Conservation (phyloP, 2,888 invertebrate genomes). For the Uropetala carovei region DNA sequence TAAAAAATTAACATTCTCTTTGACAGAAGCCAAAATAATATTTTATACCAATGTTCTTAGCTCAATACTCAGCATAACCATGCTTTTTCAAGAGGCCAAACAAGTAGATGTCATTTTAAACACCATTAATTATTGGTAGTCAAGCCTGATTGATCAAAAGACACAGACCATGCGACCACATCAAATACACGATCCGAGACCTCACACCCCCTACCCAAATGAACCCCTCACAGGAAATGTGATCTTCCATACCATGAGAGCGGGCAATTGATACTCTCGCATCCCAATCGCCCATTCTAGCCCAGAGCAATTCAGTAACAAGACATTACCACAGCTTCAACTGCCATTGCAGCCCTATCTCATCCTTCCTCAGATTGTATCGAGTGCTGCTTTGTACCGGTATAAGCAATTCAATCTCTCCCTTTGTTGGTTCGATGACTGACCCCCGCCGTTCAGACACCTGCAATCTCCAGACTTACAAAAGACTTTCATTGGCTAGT, state of each 20-base stretch:
- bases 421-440: background rate
- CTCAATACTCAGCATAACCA: constrained; percentile 53
- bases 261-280: background rate
- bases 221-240: background rate
- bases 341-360: background rate
- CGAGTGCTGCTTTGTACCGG: background rate
- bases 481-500: background rate
- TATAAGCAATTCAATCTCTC: constrained; percentile 1
- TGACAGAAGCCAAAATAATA: constrained; percentile 16
- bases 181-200: constrained; percentile 62
- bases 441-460: background rate
- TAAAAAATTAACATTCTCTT: constrained; percentile 18
- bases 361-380: background rate
- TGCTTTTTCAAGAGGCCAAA: constrained; percentile 62
- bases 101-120: constrained; percentile 60
- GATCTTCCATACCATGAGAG: constrained; percentile 33
- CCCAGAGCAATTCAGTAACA: constrained; percentile 23
- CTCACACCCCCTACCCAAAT: background rate
- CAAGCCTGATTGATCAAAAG: constrained; percentile 64
- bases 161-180: constrained; percentile 64
- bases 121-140: constrained; percentile 60
- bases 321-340: constrained; percentile 25
- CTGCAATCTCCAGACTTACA: background rate
- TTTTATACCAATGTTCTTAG: constrained; percentile 50
- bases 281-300: constrained; percentile 30